Conservation (phyloP, 2,888 invertebrate genomes). For the Junonia oenone region DNA sequence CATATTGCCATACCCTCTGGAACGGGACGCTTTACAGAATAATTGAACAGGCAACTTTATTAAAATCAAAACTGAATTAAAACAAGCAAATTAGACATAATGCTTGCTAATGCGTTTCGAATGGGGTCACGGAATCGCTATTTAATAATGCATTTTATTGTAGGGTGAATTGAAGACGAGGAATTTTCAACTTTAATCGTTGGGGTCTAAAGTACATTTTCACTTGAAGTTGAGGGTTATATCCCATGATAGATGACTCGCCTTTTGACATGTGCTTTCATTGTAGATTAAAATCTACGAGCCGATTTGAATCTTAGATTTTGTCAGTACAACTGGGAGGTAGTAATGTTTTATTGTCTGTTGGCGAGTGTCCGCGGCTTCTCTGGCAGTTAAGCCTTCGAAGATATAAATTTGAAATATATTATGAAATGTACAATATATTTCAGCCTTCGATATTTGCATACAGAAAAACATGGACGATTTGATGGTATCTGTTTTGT, state of each 20-base stretch:
- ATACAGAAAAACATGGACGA: no score
- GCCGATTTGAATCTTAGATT: conserved; percentile 56
- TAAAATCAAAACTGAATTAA: conserved; percentile 73
- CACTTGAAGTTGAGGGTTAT: conserved; percentile 24
- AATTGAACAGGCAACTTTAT: conserved; percentile 68
- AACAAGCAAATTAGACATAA: conserved; percentile 73
- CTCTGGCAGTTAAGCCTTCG: background rate
- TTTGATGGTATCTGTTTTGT: no score
- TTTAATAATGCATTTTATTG: conserved; percentile 68
- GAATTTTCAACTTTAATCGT: conserved; percentile 30
- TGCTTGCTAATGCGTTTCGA: conserved; percentile 62
- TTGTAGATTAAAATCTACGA: conserved; percentile 49
- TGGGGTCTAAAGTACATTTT: conserved; percentile 10
- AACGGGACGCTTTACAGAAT: conserved; percentile 47
- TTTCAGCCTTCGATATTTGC: background rate
- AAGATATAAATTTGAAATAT: background rate
- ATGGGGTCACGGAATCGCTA: conserved; percentile 66
- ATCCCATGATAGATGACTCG: conserved; percentile 54
- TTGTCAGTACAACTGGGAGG: conserved; percentile 29
- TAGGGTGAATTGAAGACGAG: conserved; percentile 31
- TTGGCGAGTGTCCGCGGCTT: background rate
- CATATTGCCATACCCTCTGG: conserved; percentile 24
- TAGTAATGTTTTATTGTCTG: conserved; percentile 17
- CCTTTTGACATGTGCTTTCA: conserved; percentile 54
- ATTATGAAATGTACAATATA: no score